A percentile compares a stretch with the other conserved stretches of the same genome.
Conservation (phyloP, 2,797 vertebrate genomes). For the Octomys mimax region DNA sequence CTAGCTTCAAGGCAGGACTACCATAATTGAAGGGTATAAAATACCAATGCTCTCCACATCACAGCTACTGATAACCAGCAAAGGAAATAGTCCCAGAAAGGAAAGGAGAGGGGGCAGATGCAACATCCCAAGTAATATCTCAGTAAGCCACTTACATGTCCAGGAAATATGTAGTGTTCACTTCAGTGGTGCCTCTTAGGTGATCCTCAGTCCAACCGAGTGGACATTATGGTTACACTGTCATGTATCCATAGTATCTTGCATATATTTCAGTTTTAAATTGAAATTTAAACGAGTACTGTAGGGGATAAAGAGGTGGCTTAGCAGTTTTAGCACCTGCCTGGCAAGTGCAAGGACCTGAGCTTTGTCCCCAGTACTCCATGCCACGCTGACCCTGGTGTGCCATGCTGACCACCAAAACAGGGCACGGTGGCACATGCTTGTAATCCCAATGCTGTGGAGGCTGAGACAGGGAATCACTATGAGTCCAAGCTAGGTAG, state of each 20-base stretch:
- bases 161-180: background rate
- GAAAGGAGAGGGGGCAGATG: background rate
- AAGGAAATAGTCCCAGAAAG: background rate
- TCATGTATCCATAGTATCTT: background rate
- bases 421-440: no score
- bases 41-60: background rate
- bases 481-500: no score
- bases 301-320: background rate
- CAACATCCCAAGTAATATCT: background rate
- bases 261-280: background rate
- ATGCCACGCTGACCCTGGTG: no score
- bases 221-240: background rate
- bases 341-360: no score
- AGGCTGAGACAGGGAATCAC: no score
- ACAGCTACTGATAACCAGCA: background rate
- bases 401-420: no score
- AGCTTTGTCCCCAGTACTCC: no score
- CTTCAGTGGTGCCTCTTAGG: background rate
- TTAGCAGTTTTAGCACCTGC: no score
- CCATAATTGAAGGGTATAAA: background rate
- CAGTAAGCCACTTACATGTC: background rate
- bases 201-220: background rate
- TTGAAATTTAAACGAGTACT: background rate
- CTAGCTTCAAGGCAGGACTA: background rate
- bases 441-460: no score